A percentile compares a stretch with the other conserved stretches of the same genome.
phyloP scores from a whole-genome alignment of 64 coral and sea anemone genomes.

The Hydrozoanthus tunicans region DNA sequence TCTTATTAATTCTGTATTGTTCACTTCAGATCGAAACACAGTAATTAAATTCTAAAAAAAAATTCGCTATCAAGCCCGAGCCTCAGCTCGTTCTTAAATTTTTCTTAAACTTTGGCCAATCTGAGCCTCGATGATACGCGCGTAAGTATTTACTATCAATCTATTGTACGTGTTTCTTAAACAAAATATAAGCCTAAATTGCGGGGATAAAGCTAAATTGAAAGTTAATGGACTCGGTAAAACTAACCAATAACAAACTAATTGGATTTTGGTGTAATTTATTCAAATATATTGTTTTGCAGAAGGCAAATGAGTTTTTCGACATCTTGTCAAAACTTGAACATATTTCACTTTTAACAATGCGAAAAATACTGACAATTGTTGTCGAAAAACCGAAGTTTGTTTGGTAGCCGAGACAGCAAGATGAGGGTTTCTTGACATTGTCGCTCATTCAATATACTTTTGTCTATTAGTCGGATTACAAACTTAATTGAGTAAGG shows the following conservation, averaged over 20 bases:
- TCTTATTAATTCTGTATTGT: too few species aligned
- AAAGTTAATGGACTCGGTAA: not conserved
- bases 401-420: constrained; percentile 14
- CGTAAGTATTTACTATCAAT: too few species aligned
- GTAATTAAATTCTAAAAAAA: too few species aligned
- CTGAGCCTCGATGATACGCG: too few species aligned
- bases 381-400: constrained; percentile 18
- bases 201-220: not conserved
- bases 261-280: not conserved
- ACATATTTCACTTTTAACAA: not conserved
- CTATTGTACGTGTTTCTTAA: too few species aligned
- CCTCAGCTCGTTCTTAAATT: too few species aligned
- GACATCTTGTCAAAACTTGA: constrained; percentile 4
- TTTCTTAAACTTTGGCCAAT: too few species aligned
- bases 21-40: too few species aligned
- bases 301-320: constrained; percentile 15
- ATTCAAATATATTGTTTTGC: constrained; percentile 22
- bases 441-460: not conserved
- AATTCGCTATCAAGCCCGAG: too few species aligned
- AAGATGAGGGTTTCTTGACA: not conserved
- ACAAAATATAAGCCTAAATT: too few species aligned
- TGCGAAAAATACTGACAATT: constrained; percentile 35
- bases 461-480: constrained; percentile 38
- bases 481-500: constrained; percentile 28
- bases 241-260: constrained; percentile 12